A percentile compares a stretch with the other conserved stretches of the same genome.
Evolutionary conservation across 2,113 vertebrate species (phyloP).

Genomic region (Ailurus styani): DNA sequence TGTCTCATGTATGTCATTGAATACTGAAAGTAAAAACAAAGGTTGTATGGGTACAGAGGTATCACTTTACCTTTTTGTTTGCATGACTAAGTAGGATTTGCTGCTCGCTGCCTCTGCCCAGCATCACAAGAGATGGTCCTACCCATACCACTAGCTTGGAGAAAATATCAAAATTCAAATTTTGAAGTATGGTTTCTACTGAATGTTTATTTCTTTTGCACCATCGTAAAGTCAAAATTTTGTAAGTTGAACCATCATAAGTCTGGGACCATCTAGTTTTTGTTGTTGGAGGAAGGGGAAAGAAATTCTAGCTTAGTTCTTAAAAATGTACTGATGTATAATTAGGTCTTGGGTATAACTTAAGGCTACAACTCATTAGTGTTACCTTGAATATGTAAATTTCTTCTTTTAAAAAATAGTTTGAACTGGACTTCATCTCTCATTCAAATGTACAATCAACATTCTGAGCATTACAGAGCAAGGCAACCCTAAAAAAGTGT

Average conservation of each 20-base stretch:
- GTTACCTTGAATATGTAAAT: background rate
- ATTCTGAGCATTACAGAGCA: background rate
- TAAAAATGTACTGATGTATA: background rate
- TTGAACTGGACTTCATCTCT: background rate
- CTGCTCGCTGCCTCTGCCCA: background rate
- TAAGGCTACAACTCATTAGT: background rate
- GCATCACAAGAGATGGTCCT: background rate
- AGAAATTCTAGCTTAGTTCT: background rate
- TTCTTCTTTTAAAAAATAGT: background rate
- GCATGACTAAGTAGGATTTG: background rate
- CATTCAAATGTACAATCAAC: background rate
- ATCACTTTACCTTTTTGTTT: background rate
- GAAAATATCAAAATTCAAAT: background rate
- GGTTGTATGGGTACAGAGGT: background rate
- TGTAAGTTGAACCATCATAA: background rate
- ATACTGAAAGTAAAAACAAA: background rate
- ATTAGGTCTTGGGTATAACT: background rate
- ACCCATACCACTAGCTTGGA: background rate
- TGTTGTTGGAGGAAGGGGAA: background rate
- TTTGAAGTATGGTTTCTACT: background rate
- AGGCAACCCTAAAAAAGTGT: background rate
- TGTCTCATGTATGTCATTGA: background rate
- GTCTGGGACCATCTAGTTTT: background rate
- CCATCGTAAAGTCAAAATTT: background rate
- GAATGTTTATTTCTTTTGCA: background rate